Evolutionary conservation across 2,797 vertebrate genomes (phyloP).

Genomic region (Acridotheres tristis): DNA sequence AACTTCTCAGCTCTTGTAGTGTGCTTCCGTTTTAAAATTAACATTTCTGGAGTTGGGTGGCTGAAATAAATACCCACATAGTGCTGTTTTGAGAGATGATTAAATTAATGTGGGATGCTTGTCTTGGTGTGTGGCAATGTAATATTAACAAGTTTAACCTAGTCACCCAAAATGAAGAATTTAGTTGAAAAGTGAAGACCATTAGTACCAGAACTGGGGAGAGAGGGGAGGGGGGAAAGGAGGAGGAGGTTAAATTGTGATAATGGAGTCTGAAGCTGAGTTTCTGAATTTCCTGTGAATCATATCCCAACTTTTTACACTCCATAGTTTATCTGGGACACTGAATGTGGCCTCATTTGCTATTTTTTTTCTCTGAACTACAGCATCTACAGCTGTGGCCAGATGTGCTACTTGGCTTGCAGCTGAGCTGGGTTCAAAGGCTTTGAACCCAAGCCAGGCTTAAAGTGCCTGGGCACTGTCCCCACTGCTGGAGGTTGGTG

Average conservation of each 20-base stretch:
- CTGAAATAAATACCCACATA: background rate
- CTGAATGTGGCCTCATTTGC: background rate
- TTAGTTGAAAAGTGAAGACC: background rate
- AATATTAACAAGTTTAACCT: background rate
- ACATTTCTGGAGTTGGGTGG: background rate
- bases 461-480: background rate
- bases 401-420: conserved; percentile 28
- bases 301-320: background rate
- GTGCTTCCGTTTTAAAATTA: background rate
- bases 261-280: background rate
- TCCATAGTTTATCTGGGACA: background rate
- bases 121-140: background rate
- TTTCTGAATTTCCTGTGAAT: background rate
- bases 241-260: background rate
- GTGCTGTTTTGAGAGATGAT: background rate
- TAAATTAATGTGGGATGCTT: background rate
- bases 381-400: conserved; percentile 14
- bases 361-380: background rate
- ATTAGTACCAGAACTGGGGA: background rate
- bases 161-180: background rate
- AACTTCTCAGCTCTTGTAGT: background rate
- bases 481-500: background rate
- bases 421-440: conserved; percentile 1
- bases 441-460: background rate
- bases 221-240: background rate